A percentile compares a stretch with the other conserved stretches of the same genome.
Conservation (phyloP, 2,113 vertebrate genomes). For the Crotalus horridus region DNA sequence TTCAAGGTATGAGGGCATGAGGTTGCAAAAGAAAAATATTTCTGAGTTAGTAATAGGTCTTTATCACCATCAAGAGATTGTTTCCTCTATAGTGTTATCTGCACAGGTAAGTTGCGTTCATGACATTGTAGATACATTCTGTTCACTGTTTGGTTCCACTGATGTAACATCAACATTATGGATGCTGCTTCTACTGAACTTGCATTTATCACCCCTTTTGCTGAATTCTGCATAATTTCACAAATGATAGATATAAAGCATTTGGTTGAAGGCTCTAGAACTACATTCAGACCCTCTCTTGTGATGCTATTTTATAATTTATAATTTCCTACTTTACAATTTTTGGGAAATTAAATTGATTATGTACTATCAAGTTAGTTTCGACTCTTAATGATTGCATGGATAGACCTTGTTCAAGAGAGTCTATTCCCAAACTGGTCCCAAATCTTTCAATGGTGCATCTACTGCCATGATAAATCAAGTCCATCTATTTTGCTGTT, state of each 20-base stretch:
- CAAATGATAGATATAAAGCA: neutral
- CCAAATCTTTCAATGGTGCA: neutral
- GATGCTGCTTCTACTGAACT: neutral
- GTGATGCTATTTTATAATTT: neutral
- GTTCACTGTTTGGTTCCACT: neutral
- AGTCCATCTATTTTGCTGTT: neutral
- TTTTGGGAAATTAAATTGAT: neutral
- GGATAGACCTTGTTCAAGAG: neutral
- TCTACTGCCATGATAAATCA: neutral
- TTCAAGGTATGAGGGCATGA: neutral
- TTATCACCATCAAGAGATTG: neutral
- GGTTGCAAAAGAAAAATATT: neutral
- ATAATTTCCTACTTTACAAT: neutral
- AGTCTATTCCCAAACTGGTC: neutral
- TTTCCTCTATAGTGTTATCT: neutral
- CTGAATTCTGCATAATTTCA: neutral
- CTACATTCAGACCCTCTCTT: neutral
- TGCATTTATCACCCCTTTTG: neutral
- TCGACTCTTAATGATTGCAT: neutral
- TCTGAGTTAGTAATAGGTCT: neutral
- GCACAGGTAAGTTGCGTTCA: neutral
- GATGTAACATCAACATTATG: neutral
- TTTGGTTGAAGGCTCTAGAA: neutral
- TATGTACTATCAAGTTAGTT: neutral
- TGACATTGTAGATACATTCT: neutral